Evolutionary conservation across 2,113 vertebrate genomes (phyloP).

Genomic region (Tichodroma muraria): DNA sequence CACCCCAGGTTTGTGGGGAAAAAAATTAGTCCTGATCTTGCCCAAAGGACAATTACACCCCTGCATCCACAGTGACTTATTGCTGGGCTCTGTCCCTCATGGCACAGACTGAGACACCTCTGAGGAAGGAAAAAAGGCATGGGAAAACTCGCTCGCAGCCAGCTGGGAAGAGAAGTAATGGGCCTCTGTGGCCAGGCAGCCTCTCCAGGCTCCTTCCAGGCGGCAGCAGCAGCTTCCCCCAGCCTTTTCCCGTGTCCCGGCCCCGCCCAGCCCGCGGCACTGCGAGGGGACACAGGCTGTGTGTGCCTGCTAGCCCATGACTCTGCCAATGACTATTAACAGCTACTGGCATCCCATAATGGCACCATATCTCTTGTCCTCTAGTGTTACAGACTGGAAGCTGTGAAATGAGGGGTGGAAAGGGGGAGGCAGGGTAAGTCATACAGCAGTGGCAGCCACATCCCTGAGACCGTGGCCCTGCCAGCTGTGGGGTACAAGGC

Average conservation of each 20-base stretch:
- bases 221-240: neutral
- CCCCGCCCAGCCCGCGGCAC: fast-evolving
- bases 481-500: neutral
- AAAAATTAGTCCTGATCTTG: neutral
- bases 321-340: neutral
- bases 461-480: fast-evolving
- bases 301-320: fast-evolving
- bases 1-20: neutral
- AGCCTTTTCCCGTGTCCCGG: neutral
- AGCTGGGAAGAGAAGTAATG: neutral
- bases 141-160: neutral
- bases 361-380: neutral
- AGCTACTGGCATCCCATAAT: fast-evolving
- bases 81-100: neutral
- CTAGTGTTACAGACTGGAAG: neutral
- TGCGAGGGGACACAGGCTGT: fast-evolving
- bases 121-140: neutral
- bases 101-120: neutral
- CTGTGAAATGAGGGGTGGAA: neutral
- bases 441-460: neutral
- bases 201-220: neutral
- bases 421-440: neutral
- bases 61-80: neutral
- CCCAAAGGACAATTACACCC: neutral
- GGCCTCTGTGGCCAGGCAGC: neutral